Base-by-base conservation (phyloP, 2,888 invertebrate species). In the Tethea ocularis region DNA sequence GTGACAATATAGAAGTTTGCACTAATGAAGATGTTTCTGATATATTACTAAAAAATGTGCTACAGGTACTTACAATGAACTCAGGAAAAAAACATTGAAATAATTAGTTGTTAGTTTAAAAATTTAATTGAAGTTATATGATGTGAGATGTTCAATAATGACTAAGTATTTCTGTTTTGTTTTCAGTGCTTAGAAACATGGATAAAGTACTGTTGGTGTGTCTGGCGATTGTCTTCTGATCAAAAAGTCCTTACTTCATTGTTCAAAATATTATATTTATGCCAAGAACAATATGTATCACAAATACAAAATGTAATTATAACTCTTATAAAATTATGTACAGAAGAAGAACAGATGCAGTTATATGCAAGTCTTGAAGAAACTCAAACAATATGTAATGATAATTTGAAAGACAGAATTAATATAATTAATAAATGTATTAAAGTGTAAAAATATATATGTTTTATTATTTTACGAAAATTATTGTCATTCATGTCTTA, bases 131-230 rank as follows among this genome's bases (percentile, higher is more conserved):
- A 33, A 2, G 13, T 29, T 13, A 33, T 33, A 13, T 13, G 7
- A 5, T 13, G 33, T 33, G 3, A 33, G 13, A 33, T 3, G 11
- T 33, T 13, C 2, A 13, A 33, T 33, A 2, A 13, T 13, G 13
- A 6, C 2, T 2, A 33, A 13, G 3, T 24, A 5, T 33, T 22
- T 54, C 36, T 1, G n/a, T 61, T 29, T 57, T 59, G 62, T 51
- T 88, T 88, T 57, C 82, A 91, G 92, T 87, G 87, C 63, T 74
- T 90, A 1, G 72, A 84, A 66, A 80, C 72, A 61, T 93, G 92
- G 92, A 72, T 88, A 17, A 84, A 73, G 61, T 75, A 89, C 63
- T 87, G 88, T 63, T 92, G 92, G 91, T 88, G 87, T 59, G 74
- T 80, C 11, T 91, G 89, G 90, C 80, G 75, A 60, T 66, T 87